Evolutionary conservation across 1,140 invertebrate species (phyloP), one percentile per base, ranked within the genome.

Genomic region (Zaprionus ornatus): DNA sequence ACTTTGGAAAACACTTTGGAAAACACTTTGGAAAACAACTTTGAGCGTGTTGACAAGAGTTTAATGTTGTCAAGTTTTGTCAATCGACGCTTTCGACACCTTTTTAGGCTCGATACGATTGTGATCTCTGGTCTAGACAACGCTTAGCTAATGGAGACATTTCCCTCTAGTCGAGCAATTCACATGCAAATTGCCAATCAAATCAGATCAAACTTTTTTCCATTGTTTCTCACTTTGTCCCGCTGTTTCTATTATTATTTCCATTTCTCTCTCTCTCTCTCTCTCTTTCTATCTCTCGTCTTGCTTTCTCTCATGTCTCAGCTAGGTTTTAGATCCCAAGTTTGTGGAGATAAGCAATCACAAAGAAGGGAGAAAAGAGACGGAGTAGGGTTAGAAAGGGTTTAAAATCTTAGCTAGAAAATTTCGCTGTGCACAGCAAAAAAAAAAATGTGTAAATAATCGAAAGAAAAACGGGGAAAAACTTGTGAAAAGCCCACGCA

Each of bases 401-500:
- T 63, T 74, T 45, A 10, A 69, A 56, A 55, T 60, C 55, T 67
- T 59, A 45, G 42, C 59, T 56, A 48, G 50, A 72, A 76, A 72
- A 67, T 56, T 63, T 76, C 12, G 74, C 68, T 21, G 12, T 4
- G 19, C 10, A 3, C 40, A 3, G 29, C 17, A 0, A 0, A 21
- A 9, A 17, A 17, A 45, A 62, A 68, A 74, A 74, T 74, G 71
- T 77, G 75, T 77, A 77, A 77, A 74, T 77, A 77, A 74, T 74
- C 45, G 75, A 12, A 23, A 50, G 45, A 23, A 50, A 23, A 50
- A 50, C 19, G n/a, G 74, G 75, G 75, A 56, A 68, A 77, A 77
- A 77, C 63, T 77, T 73, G 62, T 67, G 74, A 35, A 76, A 65
- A 65, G 12, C 67, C 60, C 66, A 70, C 64, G 61, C 70, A 72